phyloP scores from a whole-genome alignment of 2,113 vertebrate genomes.

The Jacana jacana region DNA sequence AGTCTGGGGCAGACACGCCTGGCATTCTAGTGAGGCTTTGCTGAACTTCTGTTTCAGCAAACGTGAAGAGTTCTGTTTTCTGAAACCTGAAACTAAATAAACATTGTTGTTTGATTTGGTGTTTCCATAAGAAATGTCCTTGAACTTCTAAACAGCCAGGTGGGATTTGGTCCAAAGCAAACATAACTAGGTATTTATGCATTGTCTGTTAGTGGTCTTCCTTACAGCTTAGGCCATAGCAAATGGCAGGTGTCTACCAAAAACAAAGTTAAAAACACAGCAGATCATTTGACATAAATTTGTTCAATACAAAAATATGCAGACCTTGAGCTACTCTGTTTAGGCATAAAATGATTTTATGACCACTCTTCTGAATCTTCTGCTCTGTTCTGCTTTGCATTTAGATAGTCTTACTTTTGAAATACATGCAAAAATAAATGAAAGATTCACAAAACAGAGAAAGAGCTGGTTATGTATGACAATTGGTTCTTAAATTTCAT shows the following conservation, averaged over 20 bases:
- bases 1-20: neutral
- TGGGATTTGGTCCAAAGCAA: neutral
- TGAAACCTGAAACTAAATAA: neutral
- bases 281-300: neutral
- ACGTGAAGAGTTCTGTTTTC: neutral
- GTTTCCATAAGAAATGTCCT: neutral
- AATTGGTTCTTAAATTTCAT: neutral
- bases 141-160: neutral
- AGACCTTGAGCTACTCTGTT: neutral
- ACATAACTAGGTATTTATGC: neutral
- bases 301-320: neutral
- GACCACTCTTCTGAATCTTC: neutral
- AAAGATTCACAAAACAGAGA: neutral
- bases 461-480: neutral
- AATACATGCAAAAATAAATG: neutral
- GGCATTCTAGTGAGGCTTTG: neutral
- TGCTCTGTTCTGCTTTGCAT: neutral
- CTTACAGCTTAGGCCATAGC: neutral
- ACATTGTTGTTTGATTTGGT: neutral
- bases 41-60: neutral
- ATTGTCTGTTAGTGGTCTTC: neutral
- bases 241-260: neutral
- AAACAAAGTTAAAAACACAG: neutral
- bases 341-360: neutral
- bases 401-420: neutral